Base-by-base conservation (phyloP, 2,113 vertebrate genomes). In the Mesitornis unicolor region DNA sequence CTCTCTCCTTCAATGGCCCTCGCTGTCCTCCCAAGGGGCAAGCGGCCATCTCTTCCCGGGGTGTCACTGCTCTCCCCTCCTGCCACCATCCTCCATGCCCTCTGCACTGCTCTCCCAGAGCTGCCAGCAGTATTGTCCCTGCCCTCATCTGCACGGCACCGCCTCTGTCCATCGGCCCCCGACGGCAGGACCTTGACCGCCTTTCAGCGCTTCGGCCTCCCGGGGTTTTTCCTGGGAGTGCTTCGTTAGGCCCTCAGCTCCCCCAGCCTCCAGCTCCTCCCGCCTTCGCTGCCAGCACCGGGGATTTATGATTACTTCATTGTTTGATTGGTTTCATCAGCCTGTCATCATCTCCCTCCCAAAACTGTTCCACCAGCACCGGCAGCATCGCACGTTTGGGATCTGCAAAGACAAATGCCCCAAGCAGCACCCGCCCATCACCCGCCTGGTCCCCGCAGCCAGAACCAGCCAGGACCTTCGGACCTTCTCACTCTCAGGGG, bases 281-380 rank as follows among this genome's bases (percentile, higher is more conserved):
- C 19, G 88, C 85, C 76, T 83, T 90, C 3, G 25, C 84, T 17
- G n/a, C 77, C 22, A 19, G 84, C 81, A 43, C 43, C 56, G 6
- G 63, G 95, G 82, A 92, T 95, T 93, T 94, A 83, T 93, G 85
- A 93, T 86, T 94, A 75, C 93, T 96, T 95, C 95, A 97, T 95
- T 94, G 89, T 96, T 96, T 95, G 95, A 96, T 95, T 77, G 88
- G 84, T 96, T 96, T 95, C 95, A 96, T 95, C 93, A 95, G 93
- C 93, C 91, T 68, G 56, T 85, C 94, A 89, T 81, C 90, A 87
- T 78, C 84, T 90, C 87, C 94, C 91, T 90, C 91, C 91, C 90
- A 59, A 83, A 91, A 97, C 93, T 95, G 91, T 95, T 93, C 91
- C 61, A 38, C 69, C 88, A 76, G 82, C 36, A 8, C 91, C 47